Base-by-base conservation (phyloP, 2,888 invertebrate genomes). In the Bibio marci region DNA sequence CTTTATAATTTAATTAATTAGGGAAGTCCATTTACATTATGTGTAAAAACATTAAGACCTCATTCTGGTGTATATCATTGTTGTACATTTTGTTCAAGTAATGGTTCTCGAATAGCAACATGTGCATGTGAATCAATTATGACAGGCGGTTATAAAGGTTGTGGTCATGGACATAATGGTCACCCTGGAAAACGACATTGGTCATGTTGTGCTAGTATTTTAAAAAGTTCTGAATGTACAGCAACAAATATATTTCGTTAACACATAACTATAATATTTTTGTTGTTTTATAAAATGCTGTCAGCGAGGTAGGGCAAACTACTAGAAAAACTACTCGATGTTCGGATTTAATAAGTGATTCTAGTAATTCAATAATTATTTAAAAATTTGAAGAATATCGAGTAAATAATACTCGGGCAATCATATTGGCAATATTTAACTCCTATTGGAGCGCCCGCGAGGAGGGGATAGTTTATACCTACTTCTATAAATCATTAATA, bases 151-250 rank as follows among this genome's bases (percentile, higher is more conserved):
- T 76, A 73, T 48, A 70, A 65, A 62, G 82, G 83, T 10, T 85
- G 83, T 52, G 83, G 83, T 1, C 83, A 85, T 63, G 82, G 82
- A 2, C 82, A 83, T 59, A 64, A 68, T 36, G 82, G 81, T 30
- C 82, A 83, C 67, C 82, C 82, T 27, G 82, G 83, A 42, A 61
- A 72, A 43, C 66, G 77, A 10, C 83, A 85, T 63, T 85, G 85
- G 83, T 83, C 82, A 34, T 85, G 85, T 56, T 85, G 83, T 58
- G 82, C 77, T 43, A 67, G 63, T 59, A 65, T 72, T 42, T 54
- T 66, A 33, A 71, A 74, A 48, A 69, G 69, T 55, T 73, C 74
- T 0, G 69, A 72, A 48, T 77, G 77, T 57, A 57, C 58, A 39
- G 59, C 64, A 32, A 58, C 64, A 4, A 66, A 68, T 52, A 53